phyloP scores from a whole-genome alignment of 2,888 invertebrate species.

The Serripes groenlandicus region DNA sequence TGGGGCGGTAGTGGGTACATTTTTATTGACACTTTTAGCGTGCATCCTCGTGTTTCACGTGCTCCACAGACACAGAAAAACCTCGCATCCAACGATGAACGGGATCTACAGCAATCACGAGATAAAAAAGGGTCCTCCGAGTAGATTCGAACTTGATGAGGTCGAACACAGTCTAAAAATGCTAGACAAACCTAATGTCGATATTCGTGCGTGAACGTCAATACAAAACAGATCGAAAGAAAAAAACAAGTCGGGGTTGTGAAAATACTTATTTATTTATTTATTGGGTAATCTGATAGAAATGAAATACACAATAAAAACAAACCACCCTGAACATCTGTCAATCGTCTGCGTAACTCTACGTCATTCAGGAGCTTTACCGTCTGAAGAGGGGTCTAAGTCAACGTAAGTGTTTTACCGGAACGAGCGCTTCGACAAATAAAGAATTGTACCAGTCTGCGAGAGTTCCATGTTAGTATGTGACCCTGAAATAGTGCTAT shows the following conservation, averaged over 20 bases:
- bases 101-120: constrained; percentile 40
- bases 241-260: constrained; percentile 1
- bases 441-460: too few relatives aligned
- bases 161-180: constrained; percentile 67
- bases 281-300: not conserved
- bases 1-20: constrained; percentile 85
- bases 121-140: constrained; percentile 61
- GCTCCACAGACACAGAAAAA: constrained; percentile 69
- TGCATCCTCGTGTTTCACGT: constrained; percentile 82
- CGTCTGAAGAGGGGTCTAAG: too few relatives aligned
- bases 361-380: too few relatives aligned
- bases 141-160: constrained; percentile 60
- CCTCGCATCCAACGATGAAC: constrained; percentile 38
- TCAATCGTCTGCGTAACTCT: not conserved
- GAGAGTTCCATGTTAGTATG: too few relatives aligned
- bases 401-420: too few relatives aligned
- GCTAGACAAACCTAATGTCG: constrained; percentile 58
- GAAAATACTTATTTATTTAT: constrained; percentile 20
- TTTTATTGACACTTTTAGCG: constrained; percentile 82
- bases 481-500: too few relatives aligned
- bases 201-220: constrained; percentile 57
- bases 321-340: constrained; percentile 6
- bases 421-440: too few relatives aligned
- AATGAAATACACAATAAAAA: constrained; percentile 9
- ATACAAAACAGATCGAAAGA: not conserved